A percentile compares a stretch with the other conserved stretches of the same genome.
phyloP scores from a whole-genome alignment of 2,113 vertebrate genomes.

The Onychostruthus taczanowskii region DNA sequence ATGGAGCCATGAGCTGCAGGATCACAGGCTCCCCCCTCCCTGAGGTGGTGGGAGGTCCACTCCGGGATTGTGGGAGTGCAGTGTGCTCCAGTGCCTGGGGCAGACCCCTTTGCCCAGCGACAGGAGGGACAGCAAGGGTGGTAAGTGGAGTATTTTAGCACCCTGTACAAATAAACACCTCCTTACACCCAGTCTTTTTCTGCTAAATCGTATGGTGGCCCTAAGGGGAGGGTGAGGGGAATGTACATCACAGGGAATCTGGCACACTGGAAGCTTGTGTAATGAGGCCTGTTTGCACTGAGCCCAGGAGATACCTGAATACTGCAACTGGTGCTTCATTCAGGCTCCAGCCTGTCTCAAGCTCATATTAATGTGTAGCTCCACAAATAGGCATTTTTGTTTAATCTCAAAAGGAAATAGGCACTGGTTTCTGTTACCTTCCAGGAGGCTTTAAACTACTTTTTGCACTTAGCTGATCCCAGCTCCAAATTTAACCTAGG shows the following conservation, averaged over 20 bases:
- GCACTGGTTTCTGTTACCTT: background rate
- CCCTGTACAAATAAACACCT: background rate
- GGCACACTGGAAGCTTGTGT: background rate
- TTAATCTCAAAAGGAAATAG: background rate
- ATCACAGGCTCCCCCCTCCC: background rate
- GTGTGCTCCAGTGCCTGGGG: accelerated
- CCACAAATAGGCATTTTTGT: background rate
- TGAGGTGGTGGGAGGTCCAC: background rate
- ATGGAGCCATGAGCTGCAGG: accelerated
- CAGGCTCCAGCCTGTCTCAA: background rate
- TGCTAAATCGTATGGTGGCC: accelerated
- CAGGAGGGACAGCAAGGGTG: background rate
- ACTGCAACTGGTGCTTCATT: background rate
- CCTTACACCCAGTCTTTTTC: background rate
- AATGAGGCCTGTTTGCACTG: background rate
- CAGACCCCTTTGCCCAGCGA: background rate
- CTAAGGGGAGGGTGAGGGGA: background rate
- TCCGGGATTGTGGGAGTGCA: accelerated
- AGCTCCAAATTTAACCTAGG: background rate
- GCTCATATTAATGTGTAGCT: background rate
- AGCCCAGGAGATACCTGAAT: background rate
- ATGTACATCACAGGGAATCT: accelerated
- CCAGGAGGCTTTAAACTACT: background rate
- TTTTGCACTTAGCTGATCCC: background rate
- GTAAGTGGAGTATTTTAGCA: background rate